A percentile compares a stretch with the other conserved stretches of the same genome.
These are phyloP conservation scores for Metallyticus violacea DNA, from an alignment of 2,888 invertebrate genomes.

Conservation along the genomic window DNA sequence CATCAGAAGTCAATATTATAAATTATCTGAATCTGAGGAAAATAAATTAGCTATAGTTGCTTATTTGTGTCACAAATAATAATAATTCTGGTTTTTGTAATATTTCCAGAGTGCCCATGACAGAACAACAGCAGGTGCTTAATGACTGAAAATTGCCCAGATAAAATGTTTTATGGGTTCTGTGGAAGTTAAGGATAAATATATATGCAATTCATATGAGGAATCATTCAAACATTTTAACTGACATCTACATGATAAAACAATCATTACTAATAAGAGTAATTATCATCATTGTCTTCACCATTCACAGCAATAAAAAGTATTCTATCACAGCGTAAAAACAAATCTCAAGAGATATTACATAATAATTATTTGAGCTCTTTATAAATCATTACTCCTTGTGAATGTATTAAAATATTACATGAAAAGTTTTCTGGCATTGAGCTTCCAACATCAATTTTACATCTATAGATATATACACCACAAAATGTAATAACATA, in stretches of 20 bases:
- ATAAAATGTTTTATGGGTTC: too few species aligned
- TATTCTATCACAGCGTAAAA: constrained; percentile 35
- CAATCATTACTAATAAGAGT: constrained; percentile 16
- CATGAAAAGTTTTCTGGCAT: constrained; percentile 23
- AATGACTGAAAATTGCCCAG: too few species aligned
- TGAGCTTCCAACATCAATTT: constrained; percentile 25
- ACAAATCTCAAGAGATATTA: constrained; percentile 22
- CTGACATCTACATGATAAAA: background rate
- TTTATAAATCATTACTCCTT: constrained; percentile 1
- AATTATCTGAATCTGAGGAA: too few species aligned
- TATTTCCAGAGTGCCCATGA: too few species aligned
- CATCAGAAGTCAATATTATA: too few species aligned
- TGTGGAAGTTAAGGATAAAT: too few species aligned
- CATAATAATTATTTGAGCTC: constrained; percentile 27
- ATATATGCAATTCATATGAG: too few species aligned
- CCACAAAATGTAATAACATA: constrained; percentile 12
- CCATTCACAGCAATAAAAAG: constrained; percentile 31
- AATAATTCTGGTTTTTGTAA: too few species aligned
- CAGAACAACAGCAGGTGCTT: too few species aligned
- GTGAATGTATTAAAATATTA: constrained; percentile 33
- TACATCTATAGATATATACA: constrained; percentile 18
- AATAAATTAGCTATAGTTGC: too few species aligned
- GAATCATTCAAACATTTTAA: too few species aligned
- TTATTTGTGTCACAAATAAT: too few species aligned
- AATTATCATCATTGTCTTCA: background rate